Evolutionary conservation across 2,888 invertebrate genomes (phyloP).

Genomic region (Oscheius onirici): DNA sequence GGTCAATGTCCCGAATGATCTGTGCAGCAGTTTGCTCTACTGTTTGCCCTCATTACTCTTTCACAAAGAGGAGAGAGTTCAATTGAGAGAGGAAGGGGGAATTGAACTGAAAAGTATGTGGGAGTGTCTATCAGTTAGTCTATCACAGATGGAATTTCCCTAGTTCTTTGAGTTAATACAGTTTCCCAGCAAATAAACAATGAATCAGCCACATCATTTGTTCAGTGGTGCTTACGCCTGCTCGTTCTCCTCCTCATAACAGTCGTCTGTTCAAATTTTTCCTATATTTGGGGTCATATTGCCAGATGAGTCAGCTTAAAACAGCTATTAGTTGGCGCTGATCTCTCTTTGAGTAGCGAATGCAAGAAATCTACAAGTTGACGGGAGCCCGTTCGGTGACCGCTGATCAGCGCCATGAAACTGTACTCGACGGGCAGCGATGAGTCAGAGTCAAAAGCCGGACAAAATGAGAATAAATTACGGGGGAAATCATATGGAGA

Average conservation of each 20-base stretch:
- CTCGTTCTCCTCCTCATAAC: background rate
- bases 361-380: background rate
- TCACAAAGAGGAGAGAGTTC: no score
- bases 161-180: no score
- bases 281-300: background rate
- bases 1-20: background rate
- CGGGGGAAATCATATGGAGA: background rate
- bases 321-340: background rate
- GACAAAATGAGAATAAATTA: background rate
- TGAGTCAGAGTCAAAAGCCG: background rate
- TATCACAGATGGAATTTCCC: background rate
- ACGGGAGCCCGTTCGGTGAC: background rate
- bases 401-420: background rate
- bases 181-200: no score
- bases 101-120: no score
- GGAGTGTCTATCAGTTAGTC: background rate
- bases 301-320: background rate
- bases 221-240: background rate
- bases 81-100: no score
- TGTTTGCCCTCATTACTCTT: slow-evolving; percentile 19
- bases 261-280: background rate
- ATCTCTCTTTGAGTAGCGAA: background rate
- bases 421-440: background rate
- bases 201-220: background rate
- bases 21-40: slow-evolving; percentile 10